phyloP scores from a whole-genome alignment of 2,888 invertebrate species.

The Sinelater perroti region DNA sequence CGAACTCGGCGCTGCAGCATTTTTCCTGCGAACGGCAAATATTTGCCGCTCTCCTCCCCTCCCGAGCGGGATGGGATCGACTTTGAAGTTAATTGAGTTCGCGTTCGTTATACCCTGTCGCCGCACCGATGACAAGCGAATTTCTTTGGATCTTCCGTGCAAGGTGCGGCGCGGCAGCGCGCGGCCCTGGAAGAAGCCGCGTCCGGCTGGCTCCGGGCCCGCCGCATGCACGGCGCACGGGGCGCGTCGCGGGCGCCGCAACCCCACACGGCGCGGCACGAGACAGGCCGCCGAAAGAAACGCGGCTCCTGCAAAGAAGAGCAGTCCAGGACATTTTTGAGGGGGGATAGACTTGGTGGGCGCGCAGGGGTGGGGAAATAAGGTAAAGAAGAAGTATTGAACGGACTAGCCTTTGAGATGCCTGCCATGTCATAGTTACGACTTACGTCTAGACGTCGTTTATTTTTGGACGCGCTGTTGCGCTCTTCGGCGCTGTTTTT shows the following conservation, averaged over 20 bases:
- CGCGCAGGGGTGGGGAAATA: slow-evolving; percentile 49
- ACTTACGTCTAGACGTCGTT: slow-evolving; percentile 35
- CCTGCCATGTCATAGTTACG: slow-evolving; percentile 37
- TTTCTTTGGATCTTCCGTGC: no score
- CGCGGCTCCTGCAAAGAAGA: slow-evolving; percentile 25
- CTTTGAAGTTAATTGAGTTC: no score
- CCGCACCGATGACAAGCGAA: no score
- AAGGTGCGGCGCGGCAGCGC: no score
- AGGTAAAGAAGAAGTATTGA: slow-evolving; percentile 56
- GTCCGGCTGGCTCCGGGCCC: no score
- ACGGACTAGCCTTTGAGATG: slow-evolving; percentile 53
- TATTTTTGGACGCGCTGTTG: slow-evolving; percentile 6
- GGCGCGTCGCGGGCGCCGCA: background rate
- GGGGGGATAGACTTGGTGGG: slow-evolving; percentile 44
- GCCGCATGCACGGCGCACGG: background rate
- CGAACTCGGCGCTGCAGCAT: no score
- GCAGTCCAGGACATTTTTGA: slow-evolving; percentile 45
- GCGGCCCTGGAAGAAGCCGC: no score
- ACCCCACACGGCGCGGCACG: background rate
- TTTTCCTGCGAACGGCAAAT: no score
- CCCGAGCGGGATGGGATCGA: no score
- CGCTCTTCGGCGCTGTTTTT: no score
- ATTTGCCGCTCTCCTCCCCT: no score
- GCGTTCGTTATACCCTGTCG: no score
- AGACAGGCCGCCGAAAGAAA: slow-evolving; percentile 16